phyloP scores from a whole-genome alignment of 2,113 vertebrate species.

The Lontra canadensis region DNA sequence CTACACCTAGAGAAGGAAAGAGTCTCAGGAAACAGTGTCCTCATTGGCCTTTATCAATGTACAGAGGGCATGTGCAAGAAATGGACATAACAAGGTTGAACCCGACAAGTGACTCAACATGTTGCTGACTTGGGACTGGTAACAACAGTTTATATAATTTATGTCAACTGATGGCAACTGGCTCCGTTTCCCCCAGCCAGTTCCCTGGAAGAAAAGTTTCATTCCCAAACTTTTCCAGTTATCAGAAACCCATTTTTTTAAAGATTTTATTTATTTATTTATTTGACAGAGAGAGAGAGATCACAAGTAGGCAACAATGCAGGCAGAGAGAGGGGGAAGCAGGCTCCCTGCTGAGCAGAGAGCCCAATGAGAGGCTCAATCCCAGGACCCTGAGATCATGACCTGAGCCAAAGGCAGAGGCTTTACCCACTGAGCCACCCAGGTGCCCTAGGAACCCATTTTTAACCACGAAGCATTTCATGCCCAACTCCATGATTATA shows the following conservation, averaged over 20 bases:
- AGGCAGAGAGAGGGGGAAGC: too few relatives aligned
- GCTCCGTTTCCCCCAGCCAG: neutral
- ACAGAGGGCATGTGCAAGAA: neutral
- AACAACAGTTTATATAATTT: neutral
- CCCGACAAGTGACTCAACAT: rapidly evolving
- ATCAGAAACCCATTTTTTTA: neutral
- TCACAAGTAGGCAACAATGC: too few relatives aligned
- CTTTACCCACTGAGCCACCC: too few relatives aligned
- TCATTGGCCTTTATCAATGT: neutral
- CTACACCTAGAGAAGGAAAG: neutral
- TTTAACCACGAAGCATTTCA: neutral
- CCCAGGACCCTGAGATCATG: too few relatives aligned
- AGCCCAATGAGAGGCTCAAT: too few relatives aligned
- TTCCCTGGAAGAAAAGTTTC: neutral
- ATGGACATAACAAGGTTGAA: neutral
- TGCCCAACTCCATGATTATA: neutral
- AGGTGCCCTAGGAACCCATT: neutral
- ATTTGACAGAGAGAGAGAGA: too few relatives aligned
- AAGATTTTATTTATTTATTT: too few relatives aligned
- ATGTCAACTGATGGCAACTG: neutral
- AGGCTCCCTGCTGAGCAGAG: too few relatives aligned
- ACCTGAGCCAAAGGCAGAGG: too few relatives aligned
- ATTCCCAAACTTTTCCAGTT: neutral
- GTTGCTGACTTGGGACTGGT: too few relatives aligned
- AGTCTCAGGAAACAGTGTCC: neutral